A percentile compares a stretch with the other conserved stretches of the same genome.
phyloP scores from a whole-genome alignment of 2,113 vertebrate species.

The Hydrolagus affinis region DNA sequence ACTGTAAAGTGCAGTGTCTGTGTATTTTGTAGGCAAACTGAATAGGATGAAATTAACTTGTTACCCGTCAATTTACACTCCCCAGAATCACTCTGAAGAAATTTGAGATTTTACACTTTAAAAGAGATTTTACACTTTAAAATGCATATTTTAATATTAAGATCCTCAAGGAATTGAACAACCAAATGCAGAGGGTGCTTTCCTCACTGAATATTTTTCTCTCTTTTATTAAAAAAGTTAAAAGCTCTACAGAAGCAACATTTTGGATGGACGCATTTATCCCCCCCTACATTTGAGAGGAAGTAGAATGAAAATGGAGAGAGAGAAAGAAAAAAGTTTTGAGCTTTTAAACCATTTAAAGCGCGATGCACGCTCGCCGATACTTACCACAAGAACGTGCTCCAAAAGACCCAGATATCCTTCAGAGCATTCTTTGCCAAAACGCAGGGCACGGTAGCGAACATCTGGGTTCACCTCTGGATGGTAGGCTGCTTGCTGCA shows the following conservation, averaged over 20 bases:
- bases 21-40: no score
- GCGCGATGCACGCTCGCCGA: background rate
- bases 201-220: background rate
- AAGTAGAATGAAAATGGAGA: background rate
- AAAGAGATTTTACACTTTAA: background rate
- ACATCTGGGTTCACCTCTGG: constrained; percentile 80
- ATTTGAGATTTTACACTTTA: background rate
- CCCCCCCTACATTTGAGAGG: background rate
- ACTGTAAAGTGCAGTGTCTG: no score
- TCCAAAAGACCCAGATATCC: constrained; percentile 91
- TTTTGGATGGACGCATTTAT: background rate
- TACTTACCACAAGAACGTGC: constrained; percentile 86
- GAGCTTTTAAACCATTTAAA: background rate
- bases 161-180: background rate
- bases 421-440: constrained; percentile 78
- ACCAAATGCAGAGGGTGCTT: background rate
- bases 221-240: background rate
- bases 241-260: no score
- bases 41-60: no score
- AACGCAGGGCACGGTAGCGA: constrained; percentile 75
- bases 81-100: background rate
- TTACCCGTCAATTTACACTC: no score
- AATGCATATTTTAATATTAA: background rate
- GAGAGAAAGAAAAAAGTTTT: background rate
- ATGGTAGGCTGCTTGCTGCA: constrained; percentile 85